Conservation (phyloP, 1,140 invertebrate genomes). For the Papilio polytes region DNA sequence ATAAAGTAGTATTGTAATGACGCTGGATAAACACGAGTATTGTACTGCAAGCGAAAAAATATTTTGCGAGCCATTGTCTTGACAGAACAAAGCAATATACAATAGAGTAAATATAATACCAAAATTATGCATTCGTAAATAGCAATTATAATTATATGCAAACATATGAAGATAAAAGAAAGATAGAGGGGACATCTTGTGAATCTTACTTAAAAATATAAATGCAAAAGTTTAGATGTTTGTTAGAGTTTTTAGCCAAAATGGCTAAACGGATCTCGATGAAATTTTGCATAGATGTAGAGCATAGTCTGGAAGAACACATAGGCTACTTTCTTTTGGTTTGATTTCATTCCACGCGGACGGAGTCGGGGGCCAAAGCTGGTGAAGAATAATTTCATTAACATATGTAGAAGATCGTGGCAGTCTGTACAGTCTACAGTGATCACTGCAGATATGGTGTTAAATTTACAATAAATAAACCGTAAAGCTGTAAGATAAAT, state of each 20-base stretch:
- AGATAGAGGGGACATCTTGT: too few species aligned
- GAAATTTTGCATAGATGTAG: too few species aligned
- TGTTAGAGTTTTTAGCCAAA: too few species aligned
- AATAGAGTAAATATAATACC: not conserved
- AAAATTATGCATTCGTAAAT: not conserved
- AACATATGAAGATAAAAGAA: too few species aligned
- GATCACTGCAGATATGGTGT: not conserved
- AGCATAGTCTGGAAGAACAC: too few species aligned
- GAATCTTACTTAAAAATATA: too few species aligned
- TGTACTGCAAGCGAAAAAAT: not conserved
- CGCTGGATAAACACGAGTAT: not conserved
- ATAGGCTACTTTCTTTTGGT: too few species aligned
- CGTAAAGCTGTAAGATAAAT: not conserved
- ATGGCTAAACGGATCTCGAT: too few species aligned
- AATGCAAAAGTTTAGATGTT: too few species aligned
- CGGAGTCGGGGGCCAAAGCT: too few species aligned
- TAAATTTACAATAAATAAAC: not conserved
- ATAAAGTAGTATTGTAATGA: slow-evolving; percentile 11
- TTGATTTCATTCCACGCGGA: too few species aligned
- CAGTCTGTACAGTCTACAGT: not conserved
- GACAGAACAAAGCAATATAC: not conserved
- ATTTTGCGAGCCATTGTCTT: slow-evolving; percentile 13
- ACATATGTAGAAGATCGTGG: not conserved
- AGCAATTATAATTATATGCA: not conserved
- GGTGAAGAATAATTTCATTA: not conserved